Conservation (phyloP, 2,797 vertebrate species). For the Myiothlypis chrysogaster region DNA sequence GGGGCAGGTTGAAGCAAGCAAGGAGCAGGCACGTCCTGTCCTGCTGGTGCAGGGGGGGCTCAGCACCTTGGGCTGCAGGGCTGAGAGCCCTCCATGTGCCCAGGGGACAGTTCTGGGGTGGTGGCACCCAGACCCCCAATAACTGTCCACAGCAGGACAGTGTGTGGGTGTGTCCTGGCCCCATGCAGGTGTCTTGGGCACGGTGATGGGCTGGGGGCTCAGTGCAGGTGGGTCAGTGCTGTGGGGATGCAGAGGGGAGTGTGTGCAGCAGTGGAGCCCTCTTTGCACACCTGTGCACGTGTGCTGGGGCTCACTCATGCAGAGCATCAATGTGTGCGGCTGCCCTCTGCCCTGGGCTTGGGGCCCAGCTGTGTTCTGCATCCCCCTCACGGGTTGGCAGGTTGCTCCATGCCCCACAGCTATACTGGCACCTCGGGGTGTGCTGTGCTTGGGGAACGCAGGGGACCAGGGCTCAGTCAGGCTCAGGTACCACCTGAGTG, state of each 20-base stretch:
- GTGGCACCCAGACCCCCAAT: background rate
- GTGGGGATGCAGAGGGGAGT: background rate
- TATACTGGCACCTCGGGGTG: accelerated
- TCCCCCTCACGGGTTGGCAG: accelerated
- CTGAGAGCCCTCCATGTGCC: accelerated
- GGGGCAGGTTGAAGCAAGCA: background rate
- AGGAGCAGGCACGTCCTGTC: background rate
- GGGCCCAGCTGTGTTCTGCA: background rate
- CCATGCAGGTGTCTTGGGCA: background rate
- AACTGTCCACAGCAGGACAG: accelerated
- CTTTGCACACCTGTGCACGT: accelerated
- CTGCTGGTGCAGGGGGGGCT: background rate
- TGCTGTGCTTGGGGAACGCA: accelerated
- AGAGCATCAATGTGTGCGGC: background rate
- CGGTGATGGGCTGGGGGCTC: accelerated
- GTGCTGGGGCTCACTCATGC: background rate
- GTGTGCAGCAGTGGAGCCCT: background rate
- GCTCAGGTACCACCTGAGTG: background rate
- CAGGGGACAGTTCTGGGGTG: background rate
- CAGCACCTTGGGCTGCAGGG: background rate
- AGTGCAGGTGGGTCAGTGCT: background rate
- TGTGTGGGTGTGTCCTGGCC: background rate
- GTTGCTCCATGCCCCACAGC: background rate
- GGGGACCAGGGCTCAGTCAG: background rate
- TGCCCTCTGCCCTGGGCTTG: background rate